phyloP scores from a whole-genome alignment of 2,113 vertebrate genomes.

The Syngnathus typhle region DNA sequence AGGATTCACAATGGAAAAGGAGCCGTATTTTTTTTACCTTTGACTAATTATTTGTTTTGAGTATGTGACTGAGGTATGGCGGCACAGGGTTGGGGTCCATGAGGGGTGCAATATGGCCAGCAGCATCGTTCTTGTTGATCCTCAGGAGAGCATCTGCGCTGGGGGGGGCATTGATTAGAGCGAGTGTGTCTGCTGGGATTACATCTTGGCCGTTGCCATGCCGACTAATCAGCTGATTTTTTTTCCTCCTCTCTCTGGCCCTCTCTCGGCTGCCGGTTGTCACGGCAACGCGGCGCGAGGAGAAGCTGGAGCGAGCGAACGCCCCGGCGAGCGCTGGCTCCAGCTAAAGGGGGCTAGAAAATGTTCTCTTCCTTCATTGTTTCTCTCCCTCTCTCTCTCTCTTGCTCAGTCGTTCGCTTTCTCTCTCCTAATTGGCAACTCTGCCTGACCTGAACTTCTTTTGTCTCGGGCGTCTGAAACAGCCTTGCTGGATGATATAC shows the following conservation, averaged over 20 bases:
- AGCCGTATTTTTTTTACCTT: not conserved
- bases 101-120: conserved; percentile 75
- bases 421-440: conserved; percentile 9
- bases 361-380: conserved; percentile 51
- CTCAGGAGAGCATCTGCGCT: conserved; percentile 99
- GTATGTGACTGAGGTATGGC: conserved; percentile 6
- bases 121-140: conserved; percentile 98
- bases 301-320: conserved; percentile 74
- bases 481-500: conserved; percentile 1
- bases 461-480: conserved; percentile 6
- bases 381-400: conserved; percentile 58
- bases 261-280: conserved; percentile 77
- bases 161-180: conserved; percentile 99
- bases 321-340: conserved; percentile 73
- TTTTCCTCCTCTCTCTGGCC: conserved; percentile 18
- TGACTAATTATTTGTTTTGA: conserved; percentile 1
- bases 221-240: conserved; percentile 99
- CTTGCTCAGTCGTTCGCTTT: not conserved
- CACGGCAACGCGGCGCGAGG: conserved; percentile 93
- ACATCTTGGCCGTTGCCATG: conserved; percentile 99
- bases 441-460: conserved; percentile 11
- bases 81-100: conserved; percentile 3
- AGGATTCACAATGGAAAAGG: not conserved
- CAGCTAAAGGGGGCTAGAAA: conserved; percentile 84
- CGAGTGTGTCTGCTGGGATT: conserved; percentile 97